phyloP scores from a whole-genome alignment of 2,888 invertebrate genomes.

The Lasioglossum leucozonium region DNA sequence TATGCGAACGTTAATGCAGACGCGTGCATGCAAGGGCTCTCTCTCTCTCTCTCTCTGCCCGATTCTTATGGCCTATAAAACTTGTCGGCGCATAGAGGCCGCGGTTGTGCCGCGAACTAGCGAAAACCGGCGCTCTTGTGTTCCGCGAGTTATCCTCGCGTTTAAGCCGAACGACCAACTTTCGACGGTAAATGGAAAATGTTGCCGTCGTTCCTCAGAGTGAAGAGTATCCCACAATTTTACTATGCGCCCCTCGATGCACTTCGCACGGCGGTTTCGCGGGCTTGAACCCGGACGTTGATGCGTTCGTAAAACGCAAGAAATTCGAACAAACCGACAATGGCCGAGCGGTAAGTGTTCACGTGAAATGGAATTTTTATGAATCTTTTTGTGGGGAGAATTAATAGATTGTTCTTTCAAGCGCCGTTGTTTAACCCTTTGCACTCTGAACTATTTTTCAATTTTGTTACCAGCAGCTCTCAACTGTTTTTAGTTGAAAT shows the following conservation, averaged over 20 bases:
- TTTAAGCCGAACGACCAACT: slow-evolving; percentile 4
- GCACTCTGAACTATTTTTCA: too few species aligned
- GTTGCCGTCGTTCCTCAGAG: background rate
- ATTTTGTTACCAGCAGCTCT: too few species aligned
- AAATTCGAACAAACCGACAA: background rate
- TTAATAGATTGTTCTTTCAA: too few species aligned
- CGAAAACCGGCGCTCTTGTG: background rate
- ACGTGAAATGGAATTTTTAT: background rate
- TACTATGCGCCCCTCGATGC: background rate
- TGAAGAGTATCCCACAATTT: background rate
- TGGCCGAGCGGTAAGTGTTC: background rate
- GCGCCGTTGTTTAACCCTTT: too few species aligned
- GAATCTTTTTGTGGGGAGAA: too few species aligned
- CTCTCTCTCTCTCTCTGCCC: background rate
- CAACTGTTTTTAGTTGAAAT: too few species aligned
- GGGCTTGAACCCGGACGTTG: background rate
- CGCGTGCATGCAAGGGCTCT: background rate
- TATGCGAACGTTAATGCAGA: slow-evolving; percentile 16
- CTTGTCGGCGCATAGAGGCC: background rate
- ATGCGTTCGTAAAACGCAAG: background rate
- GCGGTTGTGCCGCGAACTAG: background rate
- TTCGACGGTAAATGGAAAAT: slow-evolving; percentile 4
- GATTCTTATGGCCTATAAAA: slow-evolving; percentile 11
- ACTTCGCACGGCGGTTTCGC: background rate
- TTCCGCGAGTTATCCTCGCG: background rate